phyloP scores from a whole-genome alignment of 2,888 invertebrate genomes.

The Thereva nobilitata region DNA sequence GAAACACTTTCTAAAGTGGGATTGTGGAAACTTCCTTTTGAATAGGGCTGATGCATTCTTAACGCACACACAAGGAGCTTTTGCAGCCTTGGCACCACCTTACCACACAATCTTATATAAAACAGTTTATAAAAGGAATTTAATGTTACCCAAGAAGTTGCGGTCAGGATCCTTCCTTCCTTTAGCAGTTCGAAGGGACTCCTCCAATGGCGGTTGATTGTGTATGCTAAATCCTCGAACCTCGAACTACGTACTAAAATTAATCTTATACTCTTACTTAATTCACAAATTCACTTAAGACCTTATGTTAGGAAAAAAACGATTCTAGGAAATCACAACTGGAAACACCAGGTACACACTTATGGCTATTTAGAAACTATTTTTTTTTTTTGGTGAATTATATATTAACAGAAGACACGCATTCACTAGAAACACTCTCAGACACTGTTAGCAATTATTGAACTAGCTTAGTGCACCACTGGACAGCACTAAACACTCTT shows the following conservation, averaged over 20 bases:
- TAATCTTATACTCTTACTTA: not conserved
- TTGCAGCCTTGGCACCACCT: too few species aligned
- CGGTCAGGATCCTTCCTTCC: too few species aligned
- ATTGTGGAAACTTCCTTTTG: too few species aligned
- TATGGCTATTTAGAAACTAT: not conserved
- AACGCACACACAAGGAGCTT: too few species aligned
- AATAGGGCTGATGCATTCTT: too few species aligned
- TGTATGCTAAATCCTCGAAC: too few species aligned
- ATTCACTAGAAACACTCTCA: not conserved
- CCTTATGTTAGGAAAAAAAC: constrained; percentile 7
- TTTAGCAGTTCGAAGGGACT: too few species aligned
- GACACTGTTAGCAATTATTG: not conserved
- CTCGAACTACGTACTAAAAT: not conserved
- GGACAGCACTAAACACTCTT: constrained; percentile 6
- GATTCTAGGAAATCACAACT: not conserved
- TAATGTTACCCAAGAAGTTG: too few species aligned
- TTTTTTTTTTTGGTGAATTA: not conserved
- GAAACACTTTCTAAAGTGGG: not conserved
- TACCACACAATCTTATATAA: too few species aligned
- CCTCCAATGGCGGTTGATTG: too few species aligned
- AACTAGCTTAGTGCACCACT: constrained; percentile 5
- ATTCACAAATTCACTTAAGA: too few species aligned
- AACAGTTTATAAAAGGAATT: too few species aligned
- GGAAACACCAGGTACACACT: not conserved
- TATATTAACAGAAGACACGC: not conserved